Evolutionary conservation across 37 sponge, comb jelly and placozoan species (phyloP), one percentile per base, ranked within the genome.

Genomic region (Spongilla lacustris): DNA sequence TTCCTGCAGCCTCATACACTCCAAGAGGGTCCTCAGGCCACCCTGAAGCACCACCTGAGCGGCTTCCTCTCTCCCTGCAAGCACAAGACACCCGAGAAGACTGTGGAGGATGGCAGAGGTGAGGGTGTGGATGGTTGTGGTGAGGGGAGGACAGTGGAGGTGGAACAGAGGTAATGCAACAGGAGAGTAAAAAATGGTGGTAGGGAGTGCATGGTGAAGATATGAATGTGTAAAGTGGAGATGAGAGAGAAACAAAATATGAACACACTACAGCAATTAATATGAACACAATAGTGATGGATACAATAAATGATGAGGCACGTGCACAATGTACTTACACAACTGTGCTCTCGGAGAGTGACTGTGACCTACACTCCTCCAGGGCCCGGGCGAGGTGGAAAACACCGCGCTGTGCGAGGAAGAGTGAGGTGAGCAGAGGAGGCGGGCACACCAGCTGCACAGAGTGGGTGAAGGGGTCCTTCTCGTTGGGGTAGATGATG

Each of bases 41-140:
- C 90, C 90, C 71, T 90, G 90, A 26, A 90, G 76, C 14, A 90
- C 77, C 28, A 90, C 81, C 23, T 90, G 68, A 50, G 81, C 80
- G 12, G 85, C 85, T 13, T 50, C 76, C 46, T 90, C 85, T 31
- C 81, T 71, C 3, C 82, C 85, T 33, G 84, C 68, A 22, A n/a
- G 11, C 0, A 67, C 69, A 68, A 84, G 32, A 32, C 84, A 80
- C 2, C 90, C 85, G 10, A 90, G 28, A 17, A 85, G 29, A 29
- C 90, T 90, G 81, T 36, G 74, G 41, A 30, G 21, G 8, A 33
- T 69, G 13, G 27, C 2, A 69, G 50, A 1, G 31, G 29, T 25
- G 14, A 23, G 32, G 31, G 0, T 11, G 10, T 13, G 23, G 68
- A 50, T 9, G 25, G 50, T n/a, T n/a, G n/a, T n/a, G n/a, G n/a